Evolutionary conservation across 2,797 vertebrate genomes (phyloP), one percentile per base, ranked within the genome.

Genomic region (Chromis chromis): DNA sequence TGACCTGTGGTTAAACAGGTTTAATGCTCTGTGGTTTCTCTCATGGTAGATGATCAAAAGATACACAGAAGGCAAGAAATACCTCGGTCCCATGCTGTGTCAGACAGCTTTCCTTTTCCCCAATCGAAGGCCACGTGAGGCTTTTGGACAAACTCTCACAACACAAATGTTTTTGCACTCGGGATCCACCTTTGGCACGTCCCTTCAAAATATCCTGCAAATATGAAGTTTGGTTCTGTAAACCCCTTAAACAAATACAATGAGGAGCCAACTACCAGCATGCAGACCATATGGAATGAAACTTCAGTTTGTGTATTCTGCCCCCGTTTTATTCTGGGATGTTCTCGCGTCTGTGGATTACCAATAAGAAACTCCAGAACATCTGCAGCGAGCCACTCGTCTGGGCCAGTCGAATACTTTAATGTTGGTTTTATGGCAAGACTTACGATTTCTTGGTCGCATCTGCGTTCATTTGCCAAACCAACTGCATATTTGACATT

Each of bases 221-320:
- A 91, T 76, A 86, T 64, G 49, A 84, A 76, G 70, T 84, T 59
- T 84, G 82, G 40, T 65, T 31, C 65, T 22, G 52, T 55, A 40
- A 91, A 76, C 56, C 81, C 79, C 53, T 65, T 79, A 76, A 86
- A 81, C 89, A 92, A 92, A 90, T 83, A 89, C 61, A 53, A 60
- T 3, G 12, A 79, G 74, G 52, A 56, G 66, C 83, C 87, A 85
- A 60, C 70, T 52, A 66, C 67, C 78, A 58, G 63, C 79, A 63
- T 39, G 61, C 54, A 74, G 81, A 89, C 86, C 76, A 73, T 65
- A 39, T 62, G 76, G 77, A 89, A 80, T 74, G 65, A 86, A 79
- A 64, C 82, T 81, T 83, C 57, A 69, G 54, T 79, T 82, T 89
- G 80, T 86, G 71, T 78, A 71, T 82, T 82, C 67, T 69, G 28